phyloP scores from a whole-genome alignment of 2,888 invertebrate genomes.

The Oithona nana region DNA sequence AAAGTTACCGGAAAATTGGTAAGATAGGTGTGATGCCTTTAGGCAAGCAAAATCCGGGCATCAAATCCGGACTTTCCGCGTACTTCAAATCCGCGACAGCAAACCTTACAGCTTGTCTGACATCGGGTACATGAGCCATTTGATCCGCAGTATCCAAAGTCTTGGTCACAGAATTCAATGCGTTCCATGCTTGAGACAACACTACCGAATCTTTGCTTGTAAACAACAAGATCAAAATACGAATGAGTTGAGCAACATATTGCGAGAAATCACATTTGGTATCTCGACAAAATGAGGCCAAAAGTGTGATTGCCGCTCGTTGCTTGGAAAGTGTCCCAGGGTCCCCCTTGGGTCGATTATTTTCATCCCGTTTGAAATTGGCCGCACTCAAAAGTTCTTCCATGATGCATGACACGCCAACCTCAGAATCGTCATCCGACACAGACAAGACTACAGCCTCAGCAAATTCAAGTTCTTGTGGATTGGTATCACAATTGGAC shows the following conservation, averaged over 20 bases:
- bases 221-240: constrained; percentile 67
- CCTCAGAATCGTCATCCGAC: constrained; percentile 43
- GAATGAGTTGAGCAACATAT: constrained; percentile 67
- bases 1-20: constrained; percentile 80
- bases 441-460: constrained; percentile 81
- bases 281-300: constrained; percentile 74
- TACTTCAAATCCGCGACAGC: constrained; percentile 48
- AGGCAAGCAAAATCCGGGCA: constrained; percentile 82
- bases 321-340: background rate
- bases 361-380: constrained; percentile 35
- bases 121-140: constrained; percentile 65
- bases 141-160: constrained; percentile 64
- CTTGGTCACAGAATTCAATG: constrained; percentile 18
- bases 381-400: constrained; percentile 63
- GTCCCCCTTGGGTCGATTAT: background rate
- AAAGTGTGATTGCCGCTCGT: constrained; percentile 62
- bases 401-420: constrained; percentile 66
- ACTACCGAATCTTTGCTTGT: constrained; percentile 61
- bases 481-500: constrained; percentile 44
- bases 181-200: constrained; percentile 27
- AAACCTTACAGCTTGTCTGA: constrained; percentile 77
- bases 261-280: constrained; percentile 68
- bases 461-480: constrained; percentile 58
- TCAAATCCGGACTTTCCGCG: constrained; percentile 39
- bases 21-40: constrained; percentile 84